These are phyloP conservation scores for Melipona bicolor DNA, from an alignment of 2,888 invertebrate species.

Conservation along the genomic window DNA sequence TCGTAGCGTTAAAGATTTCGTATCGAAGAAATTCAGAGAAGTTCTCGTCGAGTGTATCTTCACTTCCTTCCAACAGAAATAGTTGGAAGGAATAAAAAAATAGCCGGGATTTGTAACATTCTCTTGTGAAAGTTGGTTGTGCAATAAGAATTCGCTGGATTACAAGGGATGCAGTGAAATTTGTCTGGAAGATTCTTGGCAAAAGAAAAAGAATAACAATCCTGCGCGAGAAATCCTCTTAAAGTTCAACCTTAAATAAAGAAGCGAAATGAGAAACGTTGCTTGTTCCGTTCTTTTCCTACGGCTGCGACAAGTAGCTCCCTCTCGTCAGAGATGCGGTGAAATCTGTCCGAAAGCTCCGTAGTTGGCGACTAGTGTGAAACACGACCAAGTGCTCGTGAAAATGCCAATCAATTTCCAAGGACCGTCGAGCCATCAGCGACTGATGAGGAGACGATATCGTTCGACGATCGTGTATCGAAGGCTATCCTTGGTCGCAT, in stretches of 20 bases:
- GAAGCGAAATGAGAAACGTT: too few species aligned
- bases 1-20: too few species aligned
- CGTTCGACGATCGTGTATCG: slow-evolving; percentile 32
- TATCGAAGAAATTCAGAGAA: too few species aligned
- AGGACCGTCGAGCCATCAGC: slow-evolving; percentile 29
- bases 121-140: background rate
- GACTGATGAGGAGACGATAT: slow-evolving; percentile 52
- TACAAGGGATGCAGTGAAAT: background rate
- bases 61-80: too few species aligned
- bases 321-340: background rate
- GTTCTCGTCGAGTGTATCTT: too few species aligned
- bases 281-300: too few species aligned
- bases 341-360: background rate
- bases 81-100: background rate
- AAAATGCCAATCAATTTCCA: slow-evolving; percentile 39
- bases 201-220: background rate
- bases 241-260: too few species aligned
- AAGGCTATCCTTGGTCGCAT: slow-evolving; percentile 28
- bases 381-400: background rate
- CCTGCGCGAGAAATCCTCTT: too few species aligned
- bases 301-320: too few species aligned
- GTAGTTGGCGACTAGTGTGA: background rate
- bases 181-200: background rate
- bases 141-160: background rate
- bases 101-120: background rate